phyloP scores from a whole-genome alignment of 2,113 vertebrate species.

The Phaethon lepturus region DNA sequence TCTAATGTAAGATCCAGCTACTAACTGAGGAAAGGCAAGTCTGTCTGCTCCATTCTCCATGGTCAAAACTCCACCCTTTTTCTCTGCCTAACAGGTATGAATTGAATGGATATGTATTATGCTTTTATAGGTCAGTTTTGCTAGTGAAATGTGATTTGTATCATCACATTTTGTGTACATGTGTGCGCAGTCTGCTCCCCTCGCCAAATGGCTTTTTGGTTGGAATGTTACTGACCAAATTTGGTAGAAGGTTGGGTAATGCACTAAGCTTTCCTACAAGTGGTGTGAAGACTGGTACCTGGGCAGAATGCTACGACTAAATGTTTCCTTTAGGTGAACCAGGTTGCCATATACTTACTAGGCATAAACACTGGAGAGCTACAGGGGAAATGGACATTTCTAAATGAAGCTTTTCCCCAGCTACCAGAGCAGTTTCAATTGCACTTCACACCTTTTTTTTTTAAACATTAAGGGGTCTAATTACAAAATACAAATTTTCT shows the following conservation, averaged over 20 bases:
- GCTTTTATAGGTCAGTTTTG: not conserved
- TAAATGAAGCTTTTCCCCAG: not conserved
- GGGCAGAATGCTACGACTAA: not conserved
- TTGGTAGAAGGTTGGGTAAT: not conserved
- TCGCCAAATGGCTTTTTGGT: not conserved
- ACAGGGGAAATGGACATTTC: not conserved
- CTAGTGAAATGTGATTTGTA: not conserved
- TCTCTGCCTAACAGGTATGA: not conserved
- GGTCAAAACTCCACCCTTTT: not conserved
- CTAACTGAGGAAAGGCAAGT: not conserved
- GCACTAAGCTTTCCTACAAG: not conserved
- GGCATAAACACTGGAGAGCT: not conserved
- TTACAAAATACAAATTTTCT: not conserved
- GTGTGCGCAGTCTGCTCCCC: not conserved
- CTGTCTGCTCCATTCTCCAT: not conserved
- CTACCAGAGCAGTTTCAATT: not conserved
- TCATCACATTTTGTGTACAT: not conserved
- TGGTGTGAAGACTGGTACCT: not conserved
- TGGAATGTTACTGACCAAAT: not conserved
- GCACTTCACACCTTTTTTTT: not conserved
- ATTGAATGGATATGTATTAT: not conserved
- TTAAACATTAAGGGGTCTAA: not conserved
- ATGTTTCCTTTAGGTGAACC: not conserved
- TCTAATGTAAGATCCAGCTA: not conserved
- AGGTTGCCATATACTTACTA: not conserved